These are phyloP conservation scores for Naja naja DNA, from an alignment of 2,113 vertebrate genomes.

Conservation along the genomic window DNA sequence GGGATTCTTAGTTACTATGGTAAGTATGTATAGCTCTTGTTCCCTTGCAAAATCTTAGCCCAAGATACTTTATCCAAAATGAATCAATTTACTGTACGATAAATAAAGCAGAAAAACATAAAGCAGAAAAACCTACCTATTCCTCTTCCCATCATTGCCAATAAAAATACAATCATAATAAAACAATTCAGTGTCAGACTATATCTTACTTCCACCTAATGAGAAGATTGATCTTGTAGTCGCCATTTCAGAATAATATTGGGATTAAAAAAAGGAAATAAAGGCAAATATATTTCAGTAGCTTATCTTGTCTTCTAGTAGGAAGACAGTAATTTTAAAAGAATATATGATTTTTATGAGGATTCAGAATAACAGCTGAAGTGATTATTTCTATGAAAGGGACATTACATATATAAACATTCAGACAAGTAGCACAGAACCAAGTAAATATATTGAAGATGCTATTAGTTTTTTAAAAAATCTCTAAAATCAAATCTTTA, in stretches of 20 bases:
- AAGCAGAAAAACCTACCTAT: background rate
- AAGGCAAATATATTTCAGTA: background rate
- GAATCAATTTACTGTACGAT: background rate
- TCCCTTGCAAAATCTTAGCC: background rate
- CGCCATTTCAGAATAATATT: background rate
- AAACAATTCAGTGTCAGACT: background rate
- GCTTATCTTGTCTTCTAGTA: background rate
- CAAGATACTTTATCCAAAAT: background rate
- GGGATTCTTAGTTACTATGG: background rate
- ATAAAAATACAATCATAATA: background rate
- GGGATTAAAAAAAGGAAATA: background rate
- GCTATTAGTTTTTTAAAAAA: background rate
- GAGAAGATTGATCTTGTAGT: background rate
- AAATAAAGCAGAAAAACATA: background rate
- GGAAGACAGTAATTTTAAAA: background rate
- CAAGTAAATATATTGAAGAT: background rate
- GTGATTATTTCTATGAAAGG: background rate
- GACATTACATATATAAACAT: background rate
- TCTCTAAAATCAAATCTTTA: background rate
- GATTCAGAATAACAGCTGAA: background rate
- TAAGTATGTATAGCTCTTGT: background rate
- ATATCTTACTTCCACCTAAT: background rate
- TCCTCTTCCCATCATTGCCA: background rate
- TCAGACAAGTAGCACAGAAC: background rate
- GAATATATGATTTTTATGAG: too few relatives aligned